Base-by-base conservation (phyloP, 2,797 vertebrate genomes). In the Rhodeus uyekii region DNA sequence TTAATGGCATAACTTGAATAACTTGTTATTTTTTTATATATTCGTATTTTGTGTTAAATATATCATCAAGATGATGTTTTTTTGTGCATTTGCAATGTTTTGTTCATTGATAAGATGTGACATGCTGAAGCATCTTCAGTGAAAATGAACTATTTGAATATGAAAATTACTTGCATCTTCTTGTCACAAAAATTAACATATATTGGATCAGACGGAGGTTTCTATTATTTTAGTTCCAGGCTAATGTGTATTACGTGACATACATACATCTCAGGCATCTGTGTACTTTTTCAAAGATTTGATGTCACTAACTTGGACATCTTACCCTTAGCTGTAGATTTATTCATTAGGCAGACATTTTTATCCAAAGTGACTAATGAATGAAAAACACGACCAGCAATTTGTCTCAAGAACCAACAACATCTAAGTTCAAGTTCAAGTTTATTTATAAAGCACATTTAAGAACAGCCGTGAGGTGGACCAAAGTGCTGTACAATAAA, bases 91-190 rank as follows among this genome's bases (percentile, higher is more conserved):
- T n/a, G n/a, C n/a, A 46, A 46, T 18, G 44, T 2, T 22, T 71
- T 46, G 13, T 38, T 13, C 7, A 58, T 22, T 14, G 13, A n/a
- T 27, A 36, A 36, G 39, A 29, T 46, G 1, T 5, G 22, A n/a
- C 24, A 29, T 71, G 68, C n/a, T n/a, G n/a, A n/a, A n/a, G n/a
- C 8, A 38, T 65, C 63, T 65, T 55, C 12, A 6, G 39, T 38
- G 44, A 65, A 78, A 67, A 64, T 50, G 4, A 67, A 34, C 32
- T 36, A 24, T 78, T 78, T 67, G 3, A 78, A 78, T 55, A 46
- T 39, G 24, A 68, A 68, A 78, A 74, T 34, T 1, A 24, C 5
- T n/a, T 1, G 38, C 14, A 36, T 53, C 22, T 74, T 58, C 3
- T 9, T 4, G 1, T 12, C 3, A 3, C 16, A 74, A 46, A 27